A percentile compares a stretch with the other conserved stretches of the same genome.
Conservation (phyloP, 2,797 vertebrate species). For the Enteromius treurensis region DNA sequence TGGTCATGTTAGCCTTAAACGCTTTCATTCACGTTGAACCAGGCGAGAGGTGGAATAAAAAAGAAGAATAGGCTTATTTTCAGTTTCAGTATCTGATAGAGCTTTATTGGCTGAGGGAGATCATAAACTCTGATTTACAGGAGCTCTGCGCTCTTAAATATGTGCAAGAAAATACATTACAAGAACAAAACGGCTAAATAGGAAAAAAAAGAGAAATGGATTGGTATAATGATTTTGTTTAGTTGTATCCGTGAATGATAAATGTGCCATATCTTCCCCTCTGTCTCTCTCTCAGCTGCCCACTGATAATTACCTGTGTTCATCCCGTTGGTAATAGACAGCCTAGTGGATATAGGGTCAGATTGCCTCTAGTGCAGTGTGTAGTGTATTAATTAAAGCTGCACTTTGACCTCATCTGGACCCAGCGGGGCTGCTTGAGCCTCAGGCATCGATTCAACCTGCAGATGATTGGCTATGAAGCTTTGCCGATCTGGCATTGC, state of each 20-base stretch:
- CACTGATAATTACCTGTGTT: neutral
- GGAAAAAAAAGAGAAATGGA: neutral
- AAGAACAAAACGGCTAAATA: neutral
- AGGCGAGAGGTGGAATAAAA: neutral
- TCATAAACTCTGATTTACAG: neutral
- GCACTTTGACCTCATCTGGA: conserved; percentile 35
- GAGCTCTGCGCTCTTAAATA: neutral
- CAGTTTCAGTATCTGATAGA: neutral
- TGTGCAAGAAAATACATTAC: neutral
- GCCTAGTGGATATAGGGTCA: conserved; percentile 28
- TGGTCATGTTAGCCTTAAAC: conserved; percentile 12
- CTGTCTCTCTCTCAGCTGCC: conserved; percentile 1
- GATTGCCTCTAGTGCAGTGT: conserved; percentile 25
- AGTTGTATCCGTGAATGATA: conserved; percentile 8
- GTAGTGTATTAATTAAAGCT: conserved; percentile 46
- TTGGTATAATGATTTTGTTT: neutral
- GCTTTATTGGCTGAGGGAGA: neutral
- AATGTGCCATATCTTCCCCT: neutral
- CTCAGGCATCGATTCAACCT: conserved; percentile 36
- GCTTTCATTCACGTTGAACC: neutral
- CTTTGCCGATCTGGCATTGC: neutral
- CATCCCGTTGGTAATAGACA: neutral
- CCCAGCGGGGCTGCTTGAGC: conserved; percentile 23
- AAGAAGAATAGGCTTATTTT: neutral
- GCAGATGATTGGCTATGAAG: conserved; percentile 17